These are phyloP conservation scores for Dromius quadrimaculatus DNA, from an alignment of 2,888 invertebrate species.

Conservation along the genomic window DNA sequence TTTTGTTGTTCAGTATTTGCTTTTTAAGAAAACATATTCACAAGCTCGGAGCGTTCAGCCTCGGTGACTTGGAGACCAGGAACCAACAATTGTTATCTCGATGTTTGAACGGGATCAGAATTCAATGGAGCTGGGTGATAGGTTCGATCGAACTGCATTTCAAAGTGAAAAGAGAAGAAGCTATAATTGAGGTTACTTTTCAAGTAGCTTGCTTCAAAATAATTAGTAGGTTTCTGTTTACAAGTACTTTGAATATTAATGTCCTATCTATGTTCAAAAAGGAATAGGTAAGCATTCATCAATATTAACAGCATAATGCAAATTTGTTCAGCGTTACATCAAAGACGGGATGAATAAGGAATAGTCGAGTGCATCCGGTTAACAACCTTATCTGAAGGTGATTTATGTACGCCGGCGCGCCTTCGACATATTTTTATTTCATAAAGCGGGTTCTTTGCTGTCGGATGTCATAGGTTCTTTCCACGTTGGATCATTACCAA, in stretches of 20 bases:
- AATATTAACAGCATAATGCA: not conserved
- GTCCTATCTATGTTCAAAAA: not conserved
- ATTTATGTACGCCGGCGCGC: too few species aligned
- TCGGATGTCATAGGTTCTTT: too few species aligned
- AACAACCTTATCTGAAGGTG: too few species aligned
- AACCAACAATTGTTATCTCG: slow-evolving; percentile 42
- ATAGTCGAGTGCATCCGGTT: too few species aligned
- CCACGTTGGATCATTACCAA: too few species aligned
- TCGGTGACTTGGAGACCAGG: not conserved
- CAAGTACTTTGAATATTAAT: slow-evolving; percentile 4
- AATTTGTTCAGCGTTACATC: not conserved
- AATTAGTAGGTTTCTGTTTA: slow-evolving; percentile 15
- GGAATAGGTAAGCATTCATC: slow-evolving; percentile 2
- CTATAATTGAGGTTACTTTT: slow-evolving; percentile 33
- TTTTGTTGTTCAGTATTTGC: too few species aligned
- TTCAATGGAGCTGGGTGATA: slow-evolving; percentile 39
- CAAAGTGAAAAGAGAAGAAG: not conserved
- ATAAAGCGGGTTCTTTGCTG: too few species aligned
- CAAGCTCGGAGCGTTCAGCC: not conserved
- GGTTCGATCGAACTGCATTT: slow-evolving; percentile 2
- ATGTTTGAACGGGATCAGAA: slow-evolving; percentile 47
- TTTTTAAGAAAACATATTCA: slow-evolving; percentile 39
- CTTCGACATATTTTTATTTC: too few species aligned
- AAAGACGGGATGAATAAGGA: not conserved
- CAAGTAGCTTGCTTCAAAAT: not conserved